A percentile compares a stretch with the other conserved stretches of the same genome.
Evolutionary conservation across 2,113 vertebrate species (phyloP).

Genomic region (Ascaphus truei): DNA sequence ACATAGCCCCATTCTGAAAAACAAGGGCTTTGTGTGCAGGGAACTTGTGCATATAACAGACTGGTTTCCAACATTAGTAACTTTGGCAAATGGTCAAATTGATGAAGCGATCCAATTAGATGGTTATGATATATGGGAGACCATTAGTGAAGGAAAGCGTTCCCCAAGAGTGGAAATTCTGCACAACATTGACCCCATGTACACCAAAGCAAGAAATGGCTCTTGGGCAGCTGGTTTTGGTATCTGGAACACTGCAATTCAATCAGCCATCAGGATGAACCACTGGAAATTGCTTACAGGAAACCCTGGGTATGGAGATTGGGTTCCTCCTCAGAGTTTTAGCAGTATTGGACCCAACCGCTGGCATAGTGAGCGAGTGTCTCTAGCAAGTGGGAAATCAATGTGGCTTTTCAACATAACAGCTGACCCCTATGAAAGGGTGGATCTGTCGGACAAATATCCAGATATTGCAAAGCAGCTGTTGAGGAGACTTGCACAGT

Average conservation of each 20-base stretch:
- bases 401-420: slow-evolving; percentile 98
- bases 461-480: slow-evolving; percentile 86
- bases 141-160: slow-evolving; percentile 86
- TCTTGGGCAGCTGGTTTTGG: slow-evolving; percentile 90
- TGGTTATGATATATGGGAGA: slow-evolving; percentile 94
- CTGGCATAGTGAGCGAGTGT: slow-evolving; percentile 84
- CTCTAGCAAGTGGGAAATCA: slow-evolving; percentile 79
- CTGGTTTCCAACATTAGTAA: slow-evolving; percentile 93
- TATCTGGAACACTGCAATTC: slow-evolving; percentile 92
- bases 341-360: slow-evolving; percentile 73
- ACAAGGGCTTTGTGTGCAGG: slow-evolving; percentile 79
- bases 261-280: slow-evolving; percentile 85
- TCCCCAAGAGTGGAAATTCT: slow-evolving; percentile 90
- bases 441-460: slow-evolving; percentile 80
- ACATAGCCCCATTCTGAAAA: slow-evolving; percentile 85
- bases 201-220: slow-evolving; percentile 86
- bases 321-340: slow-evolving; percentile 95
- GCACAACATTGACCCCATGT: slow-evolving; percentile 95
- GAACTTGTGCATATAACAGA: slow-evolving; percentile 94
- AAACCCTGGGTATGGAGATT: slow-evolving; percentile 89
- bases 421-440: slow-evolving; percentile 87
- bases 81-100: slow-evolving; percentile 80
- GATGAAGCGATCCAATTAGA: slow-evolving; percentile 85
- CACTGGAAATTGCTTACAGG: slow-evolving; percentile 95
- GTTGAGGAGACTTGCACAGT: slow-evolving; percentile 76